Evolutionary conservation across 35 echinoderm and acorn worm genomes (phyloP).

Genomic region (Diadema setosum): DNA sequence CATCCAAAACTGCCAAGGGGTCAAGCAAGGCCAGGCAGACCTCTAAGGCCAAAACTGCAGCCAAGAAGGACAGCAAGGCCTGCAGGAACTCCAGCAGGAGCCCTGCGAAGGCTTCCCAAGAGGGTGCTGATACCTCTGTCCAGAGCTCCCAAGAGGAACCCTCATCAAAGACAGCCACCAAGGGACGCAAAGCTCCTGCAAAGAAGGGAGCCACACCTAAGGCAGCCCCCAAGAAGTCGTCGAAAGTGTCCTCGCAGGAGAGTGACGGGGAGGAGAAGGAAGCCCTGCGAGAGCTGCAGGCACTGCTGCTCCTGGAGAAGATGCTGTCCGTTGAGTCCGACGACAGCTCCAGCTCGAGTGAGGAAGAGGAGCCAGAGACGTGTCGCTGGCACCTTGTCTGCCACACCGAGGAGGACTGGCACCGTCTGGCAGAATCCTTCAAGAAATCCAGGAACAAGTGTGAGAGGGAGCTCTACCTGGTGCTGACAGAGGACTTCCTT

Average conservation of each 20-base stretch:
- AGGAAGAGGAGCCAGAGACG: slow-evolving; percentile 71
- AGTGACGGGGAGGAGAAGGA: not conserved
- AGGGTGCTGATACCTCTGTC: too few species aligned
- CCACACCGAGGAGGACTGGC: slow-evolving; percentile 83
- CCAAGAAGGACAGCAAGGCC: not conserved
- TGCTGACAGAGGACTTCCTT: slow-evolving; percentile 78
- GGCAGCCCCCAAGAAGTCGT: not conserved
- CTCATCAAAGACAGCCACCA: not conserved
- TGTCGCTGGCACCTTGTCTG: slow-evolving; percentile 86
- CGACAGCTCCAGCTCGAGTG: not conserved
- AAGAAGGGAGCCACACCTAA: not conserved
- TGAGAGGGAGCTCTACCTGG: slow-evolving; percentile 79
- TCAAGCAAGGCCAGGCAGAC: not conserved
- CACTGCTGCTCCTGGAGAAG: not conserved
- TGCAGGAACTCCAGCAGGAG: not conserved
- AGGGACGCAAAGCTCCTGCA: not conserved
- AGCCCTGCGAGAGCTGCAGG: not conserved
- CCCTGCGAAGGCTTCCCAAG: not conserved
- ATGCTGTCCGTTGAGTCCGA: not conserved
- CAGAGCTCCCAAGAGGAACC: not conserved
- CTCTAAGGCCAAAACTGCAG: not conserved
- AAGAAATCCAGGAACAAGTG: slow-evolving; percentile 64
- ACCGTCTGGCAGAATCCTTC: slow-evolving; percentile 62
- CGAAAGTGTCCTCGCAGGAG: not conserved
- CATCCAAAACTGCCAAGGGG: not conserved